These are phyloP conservation scores for Cephalophus harveyi DNA, from an alignment of 2,113 vertebrate genomes.

Conservation along the genomic window DNA sequence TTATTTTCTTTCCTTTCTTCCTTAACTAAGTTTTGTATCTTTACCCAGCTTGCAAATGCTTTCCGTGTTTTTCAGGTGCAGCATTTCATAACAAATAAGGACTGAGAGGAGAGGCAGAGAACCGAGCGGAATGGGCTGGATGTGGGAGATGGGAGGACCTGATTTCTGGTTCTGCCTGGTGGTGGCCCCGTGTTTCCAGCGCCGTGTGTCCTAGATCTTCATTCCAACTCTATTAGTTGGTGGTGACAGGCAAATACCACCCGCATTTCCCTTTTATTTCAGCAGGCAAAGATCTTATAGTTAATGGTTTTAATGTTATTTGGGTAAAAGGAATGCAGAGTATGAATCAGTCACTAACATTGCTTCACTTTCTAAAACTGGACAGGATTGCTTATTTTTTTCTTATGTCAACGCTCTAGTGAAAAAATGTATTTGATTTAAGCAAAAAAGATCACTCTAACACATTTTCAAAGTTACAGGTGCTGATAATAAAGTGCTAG, in stretches of 20 bases:
- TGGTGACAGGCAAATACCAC: neutral
- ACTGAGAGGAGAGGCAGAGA: neutral
- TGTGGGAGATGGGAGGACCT: neutral
- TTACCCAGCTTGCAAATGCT: neutral
- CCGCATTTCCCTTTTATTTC: neutral
- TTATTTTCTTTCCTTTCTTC: neutral
- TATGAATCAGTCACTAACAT: neutral
- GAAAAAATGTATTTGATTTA: conserved; percentile 15
- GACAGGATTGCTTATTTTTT: neutral
- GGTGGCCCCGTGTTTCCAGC: neutral
- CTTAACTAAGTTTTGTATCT: neutral
- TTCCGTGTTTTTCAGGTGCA: neutral
- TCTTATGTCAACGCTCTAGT: neutral
- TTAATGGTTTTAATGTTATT: neutral
- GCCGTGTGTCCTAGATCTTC: neutral
- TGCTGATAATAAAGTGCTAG: conserved; percentile 28
- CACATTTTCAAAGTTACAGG: conserved; percentile 18
- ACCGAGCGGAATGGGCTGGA: neutral
- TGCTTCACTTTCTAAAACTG: neutral
- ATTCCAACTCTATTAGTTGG: neutral
- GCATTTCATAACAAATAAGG: neutral
- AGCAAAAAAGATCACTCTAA: neutral
- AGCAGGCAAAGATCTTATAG: neutral
- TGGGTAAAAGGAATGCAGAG: neutral
- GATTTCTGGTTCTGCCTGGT: neutral